Evolutionary conservation across 2,888 invertebrate genomes (phyloP).

Genomic region (Incurvaria masculella): DNA sequence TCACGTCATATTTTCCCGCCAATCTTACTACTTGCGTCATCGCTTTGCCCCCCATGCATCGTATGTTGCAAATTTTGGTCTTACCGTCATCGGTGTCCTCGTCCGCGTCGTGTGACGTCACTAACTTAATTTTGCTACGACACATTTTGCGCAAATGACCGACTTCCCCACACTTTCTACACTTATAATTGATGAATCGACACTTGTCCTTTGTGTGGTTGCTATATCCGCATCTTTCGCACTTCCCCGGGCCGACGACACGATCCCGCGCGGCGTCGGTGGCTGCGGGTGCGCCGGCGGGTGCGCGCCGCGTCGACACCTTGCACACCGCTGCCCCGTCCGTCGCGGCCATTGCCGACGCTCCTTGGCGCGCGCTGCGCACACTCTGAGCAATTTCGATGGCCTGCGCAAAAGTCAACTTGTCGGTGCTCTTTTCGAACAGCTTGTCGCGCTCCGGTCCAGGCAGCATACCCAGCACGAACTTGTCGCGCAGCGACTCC

Average conservation of each 20-base stretch:
- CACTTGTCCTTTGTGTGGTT: constrained; percentile 12
- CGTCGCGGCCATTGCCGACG: not conserved
- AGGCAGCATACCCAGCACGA: constrained; percentile 13
- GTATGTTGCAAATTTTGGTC: too few relatives aligned
- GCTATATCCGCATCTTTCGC: too few relatives aligned
- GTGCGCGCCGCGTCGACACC: too few relatives aligned
- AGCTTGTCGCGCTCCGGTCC: constrained; percentile 18
- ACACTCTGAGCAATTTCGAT: constrained; percentile 16
- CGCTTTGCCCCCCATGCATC: too few relatives aligned
- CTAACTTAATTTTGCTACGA: too few relatives aligned
- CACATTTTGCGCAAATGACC: constrained; percentile 19
- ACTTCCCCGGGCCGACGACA: too few relatives aligned
- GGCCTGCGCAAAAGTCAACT: constrained; percentile 13
- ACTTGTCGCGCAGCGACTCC: constrained; percentile 16
- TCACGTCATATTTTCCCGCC: too few relatives aligned
- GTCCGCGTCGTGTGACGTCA: too few relatives aligned
- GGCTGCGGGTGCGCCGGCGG: not conserved
- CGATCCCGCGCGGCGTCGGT: not conserved
- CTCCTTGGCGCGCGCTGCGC: constrained; percentile 13
- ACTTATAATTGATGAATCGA: constrained; percentile 14
- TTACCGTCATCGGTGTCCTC: too few relatives aligned
- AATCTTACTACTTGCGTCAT: too few relatives aligned
- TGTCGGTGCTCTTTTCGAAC: constrained; percentile 14
- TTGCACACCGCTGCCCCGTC: not conserved
- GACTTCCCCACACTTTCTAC: constrained; percentile 15